phyloP scores from a whole-genome alignment of 2,888 invertebrate genomes.

The Dynastes maya region DNA sequence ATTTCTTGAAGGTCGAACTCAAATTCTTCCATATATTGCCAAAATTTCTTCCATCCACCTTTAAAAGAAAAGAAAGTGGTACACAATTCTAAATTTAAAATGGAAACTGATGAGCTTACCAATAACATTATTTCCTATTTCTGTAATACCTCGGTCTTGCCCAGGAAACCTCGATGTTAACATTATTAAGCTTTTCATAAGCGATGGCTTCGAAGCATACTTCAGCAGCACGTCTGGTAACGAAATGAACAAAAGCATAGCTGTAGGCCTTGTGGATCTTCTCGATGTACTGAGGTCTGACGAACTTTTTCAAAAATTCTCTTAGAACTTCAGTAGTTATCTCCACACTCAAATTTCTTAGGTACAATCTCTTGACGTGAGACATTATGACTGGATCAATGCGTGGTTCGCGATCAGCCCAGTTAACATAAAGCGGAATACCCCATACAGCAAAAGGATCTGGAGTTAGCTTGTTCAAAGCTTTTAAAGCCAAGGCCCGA shows the following conservation, averaged over 20 bases:
- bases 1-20: too few species aligned
- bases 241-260: conserved; percentile 76
- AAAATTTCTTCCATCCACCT: too few species aligned
- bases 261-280: conserved; percentile 74
- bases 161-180: background rate
- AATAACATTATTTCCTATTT: conserved; percentile 64
- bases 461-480: background rate
- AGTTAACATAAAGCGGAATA: background rate
- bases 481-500: background rate
- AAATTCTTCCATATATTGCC: too few species aligned
- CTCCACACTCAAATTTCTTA: conserved; percentile 78
- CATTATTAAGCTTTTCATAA: background rate
- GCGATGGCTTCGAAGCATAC: conserved; percentile 55
- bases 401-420: background rate
- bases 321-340: conserved; percentile 72
- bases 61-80: too few species aligned
- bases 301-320: conserved; percentile 68
- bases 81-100: too few species aligned
- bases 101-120: too few species aligned
- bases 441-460: background rate
- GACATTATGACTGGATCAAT: background rate
- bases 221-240: conserved; percentile 70
- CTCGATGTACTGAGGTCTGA: conserved; percentile 58
- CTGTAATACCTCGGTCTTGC: background rate
- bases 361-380: conserved; percentile 79